These are phyloP conservation scores for Bubo bubo DNA, from an alignment of 2,113 vertebrate genomes.

Conservation along the genomic window DNA sequence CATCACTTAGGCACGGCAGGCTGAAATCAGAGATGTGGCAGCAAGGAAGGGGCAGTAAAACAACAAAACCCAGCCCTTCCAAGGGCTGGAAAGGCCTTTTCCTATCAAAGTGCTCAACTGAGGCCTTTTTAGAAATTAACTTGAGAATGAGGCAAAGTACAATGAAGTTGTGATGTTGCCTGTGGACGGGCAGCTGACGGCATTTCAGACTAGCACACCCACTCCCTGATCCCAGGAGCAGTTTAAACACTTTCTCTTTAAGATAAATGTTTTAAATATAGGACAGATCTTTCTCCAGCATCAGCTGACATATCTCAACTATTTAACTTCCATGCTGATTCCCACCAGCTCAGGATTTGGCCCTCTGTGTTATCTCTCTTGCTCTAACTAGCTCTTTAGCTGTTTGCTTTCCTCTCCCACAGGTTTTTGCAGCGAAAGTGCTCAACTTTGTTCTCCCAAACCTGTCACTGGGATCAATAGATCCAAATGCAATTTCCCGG, in stretches of 20 bases:
- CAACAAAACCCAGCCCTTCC: not conserved
- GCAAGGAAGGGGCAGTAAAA: not conserved
- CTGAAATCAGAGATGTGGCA: not conserved
- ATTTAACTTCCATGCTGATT: not conserved
- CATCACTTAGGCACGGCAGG: not conserved
- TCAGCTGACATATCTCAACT: not conserved
- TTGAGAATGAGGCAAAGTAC: not conserved
- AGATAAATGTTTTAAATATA: not conserved
- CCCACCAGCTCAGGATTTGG: not conserved
- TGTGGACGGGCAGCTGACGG: not conserved
- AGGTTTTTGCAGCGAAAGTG: constrained; percentile 91
- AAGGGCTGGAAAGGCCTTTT: not conserved
- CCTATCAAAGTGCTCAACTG: not conserved
- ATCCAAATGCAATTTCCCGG: constrained; percentile 86
- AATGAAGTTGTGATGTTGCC: not conserved
- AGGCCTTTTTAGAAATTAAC: not conserved
- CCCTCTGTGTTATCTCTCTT: not conserved
- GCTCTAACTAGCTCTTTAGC: not conserved
- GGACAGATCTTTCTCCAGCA: not conserved
- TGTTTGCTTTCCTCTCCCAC: constrained; percentile 19
- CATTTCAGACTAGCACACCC: not conserved
- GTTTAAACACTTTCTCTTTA: not conserved
- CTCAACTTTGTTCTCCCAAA: constrained; percentile 89
- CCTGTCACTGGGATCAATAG: constrained; percentile 84
- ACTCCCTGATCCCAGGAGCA: not conserved